phyloP scores from a whole-genome alignment of 2,888 invertebrate species.

The Eubasilissa splendida region DNA sequence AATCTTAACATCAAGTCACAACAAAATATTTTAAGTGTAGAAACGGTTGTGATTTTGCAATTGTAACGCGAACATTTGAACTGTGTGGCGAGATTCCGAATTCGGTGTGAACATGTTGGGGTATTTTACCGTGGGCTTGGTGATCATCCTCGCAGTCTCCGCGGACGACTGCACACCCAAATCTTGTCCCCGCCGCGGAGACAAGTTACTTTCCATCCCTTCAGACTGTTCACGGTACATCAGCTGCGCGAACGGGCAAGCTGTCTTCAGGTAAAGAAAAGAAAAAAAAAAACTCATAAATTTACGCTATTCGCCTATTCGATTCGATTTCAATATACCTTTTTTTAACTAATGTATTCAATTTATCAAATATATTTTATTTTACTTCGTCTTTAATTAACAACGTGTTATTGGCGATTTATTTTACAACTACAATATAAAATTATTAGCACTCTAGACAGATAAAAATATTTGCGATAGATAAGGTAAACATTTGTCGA shows the following conservation, averaged over 20 bases:
- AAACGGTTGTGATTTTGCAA: not conserved
- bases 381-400: too few species aligned
- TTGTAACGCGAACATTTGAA: not conserved
- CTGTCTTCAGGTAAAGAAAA: slow-evolving; percentile 39
- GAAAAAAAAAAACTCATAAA: too few species aligned
- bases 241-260: slow-evolving; percentile 38
- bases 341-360: too few species aligned
- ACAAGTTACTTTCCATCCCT: slow-evolving; percentile 24
- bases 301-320: too few species aligned
- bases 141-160: not conserved
- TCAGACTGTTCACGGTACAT: slow-evolving; percentile 44
- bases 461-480: too few species aligned
- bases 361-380: too few species aligned
- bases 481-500: too few species aligned
- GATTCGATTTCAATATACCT: too few species aligned
- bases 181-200: slow-evolving; percentile 35
- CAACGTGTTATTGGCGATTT: too few species aligned
- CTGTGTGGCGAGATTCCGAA: not conserved
- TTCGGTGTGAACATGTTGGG: slow-evolving; percentile 5
- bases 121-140: slow-evolving; percentile 13
- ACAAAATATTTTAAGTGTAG: not conserved
- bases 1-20: slow-evolving; percentile 13
- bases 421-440: too few species aligned
- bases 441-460: too few species aligned
- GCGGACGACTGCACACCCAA: slow-evolving; percentile 33